Base-by-base conservation (phyloP, 2,888 invertebrate genomes). In the Epinotia demarniana region DNA sequence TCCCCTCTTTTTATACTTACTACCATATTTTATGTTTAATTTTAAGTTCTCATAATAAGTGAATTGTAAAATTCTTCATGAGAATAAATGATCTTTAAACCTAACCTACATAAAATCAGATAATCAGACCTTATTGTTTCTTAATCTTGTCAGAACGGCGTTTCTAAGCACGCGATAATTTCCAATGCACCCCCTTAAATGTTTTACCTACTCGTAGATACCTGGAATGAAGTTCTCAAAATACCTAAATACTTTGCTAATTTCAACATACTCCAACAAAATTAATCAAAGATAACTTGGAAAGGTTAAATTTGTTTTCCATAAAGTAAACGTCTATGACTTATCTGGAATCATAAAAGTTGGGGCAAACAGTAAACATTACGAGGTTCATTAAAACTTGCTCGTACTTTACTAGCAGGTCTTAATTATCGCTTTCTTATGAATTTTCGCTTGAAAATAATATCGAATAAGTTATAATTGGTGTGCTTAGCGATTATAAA, bases 361-460 rank as follows among this genome's bases (percentile, higher is more conserved):
- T 69, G 64, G 12, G 19, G 67, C 72, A 72, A 72, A 72, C 72
- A 57, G 63, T 76, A 68, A 76, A 58, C 77, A 73, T 79, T 78
- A 63, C 78, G 55, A 71, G 73, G 68, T 73, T 83, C 71, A 78
- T 82, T 82, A 76, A 78, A 82, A 83, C 76, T 81, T 79, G 53
- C 9, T 9, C 67, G 49, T 62, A 60, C 76, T 76, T 79, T 73
- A 53, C 33, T 69, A 33, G 55, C 12, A 12, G 43, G 39, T 46
- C 55, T 43, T 67, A 64, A 80, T 83, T 77, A 78, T 78, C 77
- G 74, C 55, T 66, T 77, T 67, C 61, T 76, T 78, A 77, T 71
- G 63, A 74, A 73, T 78, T 71, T 61, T 77, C 23, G 74, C 64
- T 76, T 63, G 68, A 63, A 63, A 76, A 76, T 62, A 68, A 76